Conservation (phyloP, 2,888 invertebrate species). For the Tipula vernalis region DNA sequence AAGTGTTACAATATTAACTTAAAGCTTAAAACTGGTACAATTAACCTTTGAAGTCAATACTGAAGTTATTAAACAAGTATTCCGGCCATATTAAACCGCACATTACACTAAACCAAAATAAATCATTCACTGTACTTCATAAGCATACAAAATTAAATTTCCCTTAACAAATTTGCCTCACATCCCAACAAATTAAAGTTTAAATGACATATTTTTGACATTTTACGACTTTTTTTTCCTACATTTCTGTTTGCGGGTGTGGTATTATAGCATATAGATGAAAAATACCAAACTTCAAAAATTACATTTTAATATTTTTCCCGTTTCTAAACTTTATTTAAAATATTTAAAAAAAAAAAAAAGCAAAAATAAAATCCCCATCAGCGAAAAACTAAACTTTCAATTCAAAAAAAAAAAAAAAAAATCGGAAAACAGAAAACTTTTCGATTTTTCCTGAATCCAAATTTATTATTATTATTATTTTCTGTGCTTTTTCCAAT, state of each 20-base stretch:
- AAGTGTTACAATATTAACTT: too few species aligned
- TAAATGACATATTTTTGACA: background rate
- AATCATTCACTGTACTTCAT: background rate
- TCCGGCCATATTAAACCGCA: background rate
- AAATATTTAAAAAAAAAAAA: background rate
- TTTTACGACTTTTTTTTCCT: background rate
- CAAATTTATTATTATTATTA: background rate
- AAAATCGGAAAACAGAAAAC: background rate
- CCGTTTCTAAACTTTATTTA: background rate
- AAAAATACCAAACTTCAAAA: background rate
- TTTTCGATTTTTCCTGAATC: background rate
- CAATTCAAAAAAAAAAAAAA: background rate
- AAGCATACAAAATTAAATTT: background rate
- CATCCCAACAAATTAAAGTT: background rate
- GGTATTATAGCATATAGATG: background rate
- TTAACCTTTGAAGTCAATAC: too few species aligned
- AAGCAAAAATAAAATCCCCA: background rate
- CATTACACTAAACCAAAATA: background rate
- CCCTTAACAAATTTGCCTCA: background rate
- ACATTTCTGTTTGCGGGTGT: background rate
- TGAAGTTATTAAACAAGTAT: too few species aligned
- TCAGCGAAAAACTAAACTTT: background rate
- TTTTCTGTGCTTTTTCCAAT: background rate
- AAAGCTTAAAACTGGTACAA: too few species aligned
- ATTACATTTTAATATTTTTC: background rate